These are phyloP conservation scores for Heliconius melpomene DNA, from an alignment of 1,140 invertebrate genomes.

Conservation along the genomic window DNA sequence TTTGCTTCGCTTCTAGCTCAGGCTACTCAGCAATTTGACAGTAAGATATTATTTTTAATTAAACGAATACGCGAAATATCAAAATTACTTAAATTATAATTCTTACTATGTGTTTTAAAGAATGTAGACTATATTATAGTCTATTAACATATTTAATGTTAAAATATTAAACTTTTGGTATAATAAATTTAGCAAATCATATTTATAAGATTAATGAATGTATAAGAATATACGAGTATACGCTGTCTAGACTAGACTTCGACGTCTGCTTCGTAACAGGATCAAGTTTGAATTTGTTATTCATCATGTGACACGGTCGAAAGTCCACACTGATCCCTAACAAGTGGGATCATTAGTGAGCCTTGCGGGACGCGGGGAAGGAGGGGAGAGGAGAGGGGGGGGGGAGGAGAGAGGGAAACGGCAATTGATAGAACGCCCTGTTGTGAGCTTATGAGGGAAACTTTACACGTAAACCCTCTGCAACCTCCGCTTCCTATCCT, in stretches of 20 bases:
- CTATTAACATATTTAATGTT: no score
- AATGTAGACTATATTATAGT: no score
- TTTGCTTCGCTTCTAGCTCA: slow-evolving; percentile 85
- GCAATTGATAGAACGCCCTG: slow-evolving; percentile 77
- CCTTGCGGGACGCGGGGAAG: slow-evolving; percentile 43
- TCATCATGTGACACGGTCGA: slow-evolving; percentile 73
- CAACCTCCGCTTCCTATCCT: slow-evolving; percentile 54
- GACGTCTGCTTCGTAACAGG: slow-evolving; percentile 27
- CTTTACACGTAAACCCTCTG: slow-evolving; percentile 69
- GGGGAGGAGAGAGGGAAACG: slow-evolving; percentile 31
- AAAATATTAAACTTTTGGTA: no score
- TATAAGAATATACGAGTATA: background rate
- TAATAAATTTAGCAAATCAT: background rate
- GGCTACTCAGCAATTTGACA: slow-evolving; percentile 83
- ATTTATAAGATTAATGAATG: background rate
- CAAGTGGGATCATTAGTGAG: slow-evolving; percentile 79
- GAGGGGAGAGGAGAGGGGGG: slow-evolving; percentile 18
- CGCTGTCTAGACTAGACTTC: background rate
- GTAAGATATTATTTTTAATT: slow-evolving; percentile 60
- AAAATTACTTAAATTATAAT: no score
- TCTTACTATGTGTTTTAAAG: no score
- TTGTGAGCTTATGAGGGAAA: slow-evolving; percentile 75
- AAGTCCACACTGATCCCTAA: slow-evolving; percentile 75
- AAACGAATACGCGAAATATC: background rate
- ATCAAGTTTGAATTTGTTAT: slow-evolving; percentile 56